Evolutionary conservation across 2,113 vertebrate genomes (phyloP).

Genomic region (Nyctereutes procyonoides): DNA sequence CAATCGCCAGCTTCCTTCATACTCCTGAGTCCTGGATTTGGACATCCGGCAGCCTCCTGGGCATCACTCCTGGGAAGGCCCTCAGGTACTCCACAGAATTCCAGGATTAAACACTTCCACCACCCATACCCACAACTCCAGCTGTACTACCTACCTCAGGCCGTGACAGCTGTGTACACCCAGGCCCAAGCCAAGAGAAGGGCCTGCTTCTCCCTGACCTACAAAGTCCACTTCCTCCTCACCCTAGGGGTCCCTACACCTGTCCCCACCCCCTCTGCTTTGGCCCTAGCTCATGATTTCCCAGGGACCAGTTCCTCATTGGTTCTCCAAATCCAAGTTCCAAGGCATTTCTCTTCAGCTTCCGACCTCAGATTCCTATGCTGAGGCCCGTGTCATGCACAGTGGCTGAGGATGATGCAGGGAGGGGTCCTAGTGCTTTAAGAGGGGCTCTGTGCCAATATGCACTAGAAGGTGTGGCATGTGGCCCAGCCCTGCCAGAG

Average conservation of each 20-base stretch:
- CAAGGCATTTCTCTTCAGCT: not conserved
- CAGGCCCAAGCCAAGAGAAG: not conserved
- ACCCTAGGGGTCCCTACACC: not conserved
- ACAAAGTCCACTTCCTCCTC: not conserved
- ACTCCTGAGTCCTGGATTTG: not conserved
- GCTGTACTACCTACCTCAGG: fast-evolving
- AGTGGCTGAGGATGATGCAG: not conserved
- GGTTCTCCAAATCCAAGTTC: not conserved
- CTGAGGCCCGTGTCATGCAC: fast-evolving
- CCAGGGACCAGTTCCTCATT: not conserved
- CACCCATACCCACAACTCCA: fast-evolving
- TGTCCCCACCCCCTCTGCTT: not conserved
- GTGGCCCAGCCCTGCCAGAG: not conserved
- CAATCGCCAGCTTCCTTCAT: fast-evolving
- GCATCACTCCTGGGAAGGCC: not conserved
- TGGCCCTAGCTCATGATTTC: no score
- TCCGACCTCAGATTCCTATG: not conserved
- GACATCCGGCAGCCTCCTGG: not conserved
- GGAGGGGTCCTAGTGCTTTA: not conserved
- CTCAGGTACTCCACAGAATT: not conserved
- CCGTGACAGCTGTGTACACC: not conserved
- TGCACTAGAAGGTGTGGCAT: no score
- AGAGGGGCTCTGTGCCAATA: not conserved
- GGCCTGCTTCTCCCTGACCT: not conserved
- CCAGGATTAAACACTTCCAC: not conserved